These are phyloP conservation scores for Oceanites oceanicus DNA, from an alignment of 2,113 vertebrate species.

Conservation along the genomic window DNA sequence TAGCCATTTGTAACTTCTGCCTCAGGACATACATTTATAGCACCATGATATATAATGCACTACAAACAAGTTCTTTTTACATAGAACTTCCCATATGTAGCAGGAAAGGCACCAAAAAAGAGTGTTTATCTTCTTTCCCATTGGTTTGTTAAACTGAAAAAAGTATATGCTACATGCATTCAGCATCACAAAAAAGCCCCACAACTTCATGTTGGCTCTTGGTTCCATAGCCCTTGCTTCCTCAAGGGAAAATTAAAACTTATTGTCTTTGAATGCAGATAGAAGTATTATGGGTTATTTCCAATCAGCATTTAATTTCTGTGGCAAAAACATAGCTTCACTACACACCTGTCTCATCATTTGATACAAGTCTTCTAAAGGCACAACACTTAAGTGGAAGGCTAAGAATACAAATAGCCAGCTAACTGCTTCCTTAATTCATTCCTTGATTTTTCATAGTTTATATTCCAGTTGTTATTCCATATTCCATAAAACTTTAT, in stretches of 20 bases:
- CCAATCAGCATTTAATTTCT: background rate
- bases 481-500: background rate
- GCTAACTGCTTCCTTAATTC: background rate
- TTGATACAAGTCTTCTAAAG: background rate
- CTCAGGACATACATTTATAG: background rate
- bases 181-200: background rate
- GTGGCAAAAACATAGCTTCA: background rate
- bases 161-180: background rate
- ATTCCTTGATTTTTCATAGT: background rate
- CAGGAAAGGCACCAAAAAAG: background rate
- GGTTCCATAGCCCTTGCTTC: background rate
- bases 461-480: background rate
- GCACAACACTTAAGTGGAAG: background rate
- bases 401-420: background rate
- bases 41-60: background rate
- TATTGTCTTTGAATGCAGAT: background rate
- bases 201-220: background rate
- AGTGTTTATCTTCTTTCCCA: background rate
- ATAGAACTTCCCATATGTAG: background rate
- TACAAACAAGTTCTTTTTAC: background rate
- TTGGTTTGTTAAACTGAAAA: background rate
- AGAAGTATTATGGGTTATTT: background rate
- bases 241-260: background rate
- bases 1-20: background rate
- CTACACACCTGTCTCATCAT: background rate